These are phyloP conservation scores for Carcharodon carcharias DNA, from an alignment of 2,797 vertebrate species.

Conservation along the genomic window DNA sequence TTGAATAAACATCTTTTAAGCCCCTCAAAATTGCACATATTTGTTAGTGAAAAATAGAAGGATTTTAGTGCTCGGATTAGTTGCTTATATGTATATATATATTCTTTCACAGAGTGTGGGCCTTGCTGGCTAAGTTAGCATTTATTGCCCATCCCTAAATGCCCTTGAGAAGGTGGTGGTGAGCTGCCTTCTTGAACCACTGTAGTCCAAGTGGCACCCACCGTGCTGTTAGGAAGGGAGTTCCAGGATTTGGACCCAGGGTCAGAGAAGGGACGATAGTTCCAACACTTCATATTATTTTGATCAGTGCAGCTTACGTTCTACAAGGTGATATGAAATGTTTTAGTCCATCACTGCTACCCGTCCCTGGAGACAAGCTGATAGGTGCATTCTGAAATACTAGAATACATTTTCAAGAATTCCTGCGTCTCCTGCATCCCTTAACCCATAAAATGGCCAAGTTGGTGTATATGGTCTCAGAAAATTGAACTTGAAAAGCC, in stretches of 20 bases:
- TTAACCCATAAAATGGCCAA: neutral
- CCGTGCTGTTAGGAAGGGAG: too few species aligned
- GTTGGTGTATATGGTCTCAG: neutral
- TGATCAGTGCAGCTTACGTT: neutral
- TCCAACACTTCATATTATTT: neutral
- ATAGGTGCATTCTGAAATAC: neutral
- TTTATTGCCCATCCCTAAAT: too few species aligned
- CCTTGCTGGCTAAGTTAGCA: too few species aligned
- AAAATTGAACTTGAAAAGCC: neutral
- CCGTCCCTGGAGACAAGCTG: neutral
- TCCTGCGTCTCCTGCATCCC: neutral
- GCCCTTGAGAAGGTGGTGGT: too few species aligned
- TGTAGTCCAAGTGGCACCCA: too few species aligned
- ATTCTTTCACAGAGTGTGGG: too few species aligned
- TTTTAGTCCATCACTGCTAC: neutral
- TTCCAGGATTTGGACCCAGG: too few species aligned
- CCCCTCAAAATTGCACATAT: neutral
- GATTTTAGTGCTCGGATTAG: neutral
- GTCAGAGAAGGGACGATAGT: too few species aligned
- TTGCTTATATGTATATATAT: neutral
- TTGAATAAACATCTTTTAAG: neutral
- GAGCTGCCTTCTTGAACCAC: too few species aligned
- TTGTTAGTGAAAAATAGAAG: neutral
- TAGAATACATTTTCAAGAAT: neutral
- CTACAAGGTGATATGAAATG: neutral